These are phyloP conservation scores for Tethya wilhelma DNA, from an alignment of 37 sponge, comb jelly and placozoan species.

Conservation along the genomic window DNA sequence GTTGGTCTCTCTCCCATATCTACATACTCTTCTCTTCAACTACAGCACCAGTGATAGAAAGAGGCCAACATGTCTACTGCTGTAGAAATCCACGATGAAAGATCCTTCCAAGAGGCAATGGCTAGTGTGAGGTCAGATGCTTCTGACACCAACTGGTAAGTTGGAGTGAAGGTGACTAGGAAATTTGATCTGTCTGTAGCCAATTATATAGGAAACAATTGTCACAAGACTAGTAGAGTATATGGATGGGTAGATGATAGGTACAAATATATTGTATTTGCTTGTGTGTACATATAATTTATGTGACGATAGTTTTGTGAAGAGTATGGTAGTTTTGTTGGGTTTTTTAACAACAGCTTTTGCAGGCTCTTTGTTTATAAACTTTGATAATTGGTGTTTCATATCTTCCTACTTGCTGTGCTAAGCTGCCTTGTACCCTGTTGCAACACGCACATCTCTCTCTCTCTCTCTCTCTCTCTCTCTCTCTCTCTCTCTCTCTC, in stretches of 20 bases:
- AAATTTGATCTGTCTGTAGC: neutral
- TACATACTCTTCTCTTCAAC: neutral
- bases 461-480: neutral
- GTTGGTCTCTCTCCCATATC: neutral
- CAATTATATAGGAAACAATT: neutral
- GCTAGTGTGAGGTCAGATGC: slow-evolving; percentile 73
- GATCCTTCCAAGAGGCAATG: slow-evolving; percentile 49
- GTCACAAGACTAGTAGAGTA: too few relatives aligned
- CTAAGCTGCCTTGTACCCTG: neutral
- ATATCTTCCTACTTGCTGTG: neutral
- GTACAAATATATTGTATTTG: too few relatives aligned
- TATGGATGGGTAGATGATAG: too few relatives aligned
- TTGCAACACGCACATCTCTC: too few relatives aligned
- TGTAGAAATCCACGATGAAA: slow-evolving; percentile 50
- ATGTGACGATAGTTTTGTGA: too few relatives aligned
- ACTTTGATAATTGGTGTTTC: neutral
- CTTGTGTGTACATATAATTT: too few relatives aligned
- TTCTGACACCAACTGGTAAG: slow-evolving; percentile 78
- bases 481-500: too few relatives aligned
- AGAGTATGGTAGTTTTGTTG: neutral
- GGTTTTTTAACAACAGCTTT: neutral
- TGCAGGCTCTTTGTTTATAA: neutral
- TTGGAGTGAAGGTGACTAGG: neutral
- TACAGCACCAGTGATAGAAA: neutral
- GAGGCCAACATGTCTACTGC: slow-evolving; percentile 69